Percentiles rank a stretch among this genome's conserved stretches.
Evolutionary conservation across 2,797 vertebrate genomes (phyloP).

Genomic region (Dendrocincla tyrannina): DNA sequence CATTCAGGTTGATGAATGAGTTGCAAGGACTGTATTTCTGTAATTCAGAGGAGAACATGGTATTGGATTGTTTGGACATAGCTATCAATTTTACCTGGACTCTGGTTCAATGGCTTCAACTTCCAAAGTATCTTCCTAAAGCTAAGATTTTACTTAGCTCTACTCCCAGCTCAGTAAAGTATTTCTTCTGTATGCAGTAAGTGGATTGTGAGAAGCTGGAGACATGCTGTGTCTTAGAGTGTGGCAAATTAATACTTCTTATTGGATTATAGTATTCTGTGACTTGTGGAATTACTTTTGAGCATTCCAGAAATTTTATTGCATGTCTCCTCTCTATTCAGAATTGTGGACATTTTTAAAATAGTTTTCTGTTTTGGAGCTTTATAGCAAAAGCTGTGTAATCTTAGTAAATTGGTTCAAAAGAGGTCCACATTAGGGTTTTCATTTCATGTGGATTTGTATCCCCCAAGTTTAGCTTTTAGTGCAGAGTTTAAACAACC

Average conservation of each 20-base stretch:
- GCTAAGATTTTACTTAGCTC: background rate
- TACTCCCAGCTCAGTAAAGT: background rate
- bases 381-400: background rate
- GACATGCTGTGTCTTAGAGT: background rate
- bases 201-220: background rate
- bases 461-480: background rate
- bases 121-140: background rate
- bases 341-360: background rate
- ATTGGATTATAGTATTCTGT: background rate
- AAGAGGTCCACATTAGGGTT: background rate
- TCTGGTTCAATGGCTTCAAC: background rate
- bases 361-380: background rate
- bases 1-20: background rate
- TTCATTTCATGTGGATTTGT: conserved; percentile 21
- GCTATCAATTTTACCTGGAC: background rate
- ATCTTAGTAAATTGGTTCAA: background rate
- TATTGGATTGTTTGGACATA: background rate
- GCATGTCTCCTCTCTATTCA: background rate
- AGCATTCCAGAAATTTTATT: conserved; percentile 12
- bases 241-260: background rate
- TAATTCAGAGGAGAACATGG: background rate
- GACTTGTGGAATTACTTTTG: background rate
- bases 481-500: conserved; percentile 28
- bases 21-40: background rate
- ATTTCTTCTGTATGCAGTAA: background rate